phyloP scores from a whole-genome alignment of 53 echinoderm and acorn worm genomes.

The Temnopleurus reevesii region DNA sequence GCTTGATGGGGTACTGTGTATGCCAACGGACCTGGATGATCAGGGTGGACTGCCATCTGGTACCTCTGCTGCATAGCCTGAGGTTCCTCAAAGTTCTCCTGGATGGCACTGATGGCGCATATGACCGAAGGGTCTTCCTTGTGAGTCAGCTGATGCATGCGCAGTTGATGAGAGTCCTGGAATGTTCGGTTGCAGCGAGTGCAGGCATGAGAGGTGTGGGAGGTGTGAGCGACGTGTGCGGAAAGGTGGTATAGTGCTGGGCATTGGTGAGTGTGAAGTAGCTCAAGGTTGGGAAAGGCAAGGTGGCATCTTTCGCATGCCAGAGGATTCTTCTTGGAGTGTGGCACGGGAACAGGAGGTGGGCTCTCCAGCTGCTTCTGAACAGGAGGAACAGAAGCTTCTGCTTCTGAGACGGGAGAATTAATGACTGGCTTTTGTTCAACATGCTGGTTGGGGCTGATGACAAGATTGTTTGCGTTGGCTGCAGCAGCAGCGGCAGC shows the following conservation, averaged over 20 bases:
- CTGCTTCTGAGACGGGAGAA: conserved; percentile 25
- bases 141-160: conserved; percentile 52
- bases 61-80: conserved; percentile 35
- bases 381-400: background rate
- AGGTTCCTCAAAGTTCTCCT: conserved; percentile 60
- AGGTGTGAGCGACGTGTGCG: conserved; percentile 18
- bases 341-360: background rate
- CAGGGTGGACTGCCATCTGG: conserved; percentile 44
- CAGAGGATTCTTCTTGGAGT: conserved; percentile 43
- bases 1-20: conserved; percentile 51
- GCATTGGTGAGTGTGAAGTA: conserved; percentile 52
- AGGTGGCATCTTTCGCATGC: conserved; percentile 47
- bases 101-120: conserved; percentile 57
- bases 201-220: conserved; percentile 1
- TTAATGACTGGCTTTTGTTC: conserved; percentile 40
- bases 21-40: conserved; percentile 33
- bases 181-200: conserved; percentile 54
- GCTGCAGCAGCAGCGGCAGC: conserved; percentile 40
- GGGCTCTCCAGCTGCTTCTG: conserved; percentile 20
- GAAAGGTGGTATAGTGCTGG: conserved; percentile 41
- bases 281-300: conserved; percentile 43
- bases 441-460: background rate
- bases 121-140: conserved; percentile 49
- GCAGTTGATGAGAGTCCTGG: conserved; percentile 53
- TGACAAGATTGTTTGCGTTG: background rate